phyloP scores from a whole-genome alignment of 2,797 vertebrate species.

The Pempheris klunzingeri region DNA sequence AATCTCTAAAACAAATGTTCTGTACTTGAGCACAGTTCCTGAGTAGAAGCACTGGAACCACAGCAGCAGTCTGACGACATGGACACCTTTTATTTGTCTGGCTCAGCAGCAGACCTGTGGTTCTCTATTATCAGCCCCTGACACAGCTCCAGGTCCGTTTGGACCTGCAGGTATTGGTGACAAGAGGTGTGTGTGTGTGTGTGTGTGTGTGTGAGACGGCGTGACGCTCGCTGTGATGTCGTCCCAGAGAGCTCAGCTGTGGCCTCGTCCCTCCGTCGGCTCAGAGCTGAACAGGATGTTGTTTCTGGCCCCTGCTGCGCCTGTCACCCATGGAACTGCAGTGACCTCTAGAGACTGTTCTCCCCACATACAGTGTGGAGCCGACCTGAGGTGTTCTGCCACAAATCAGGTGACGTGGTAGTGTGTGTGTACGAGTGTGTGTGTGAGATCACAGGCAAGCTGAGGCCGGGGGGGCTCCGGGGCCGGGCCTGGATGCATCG shows the following conservation, averaged over 20 bases:
- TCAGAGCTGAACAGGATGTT: slow-evolving; percentile 76
- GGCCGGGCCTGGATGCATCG: slow-evolving; percentile 36
- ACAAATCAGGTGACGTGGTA: slow-evolving; percentile 60
- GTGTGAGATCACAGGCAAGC: slow-evolving; percentile 54
- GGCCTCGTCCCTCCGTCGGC: slow-evolving; percentile 58
- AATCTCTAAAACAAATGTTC: not conserved
- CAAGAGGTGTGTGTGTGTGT: slow-evolving; percentile 49
- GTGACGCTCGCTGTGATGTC: no score
- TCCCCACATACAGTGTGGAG: slow-evolving; percentile 80
- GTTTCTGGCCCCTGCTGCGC: slow-evolving; percentile 74
- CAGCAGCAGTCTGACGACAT: slow-evolving; percentile 25
- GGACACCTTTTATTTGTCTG: slow-evolving; percentile 36
- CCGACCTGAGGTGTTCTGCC: slow-evolving; percentile 70
- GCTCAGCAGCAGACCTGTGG: slow-evolving; percentile 32
- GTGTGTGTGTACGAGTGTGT: slow-evolving; percentile 17
- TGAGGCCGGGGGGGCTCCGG: slow-evolving; percentile 32
- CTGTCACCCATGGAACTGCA: slow-evolving; percentile 88
- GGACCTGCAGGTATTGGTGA: slow-evolving; percentile 48
- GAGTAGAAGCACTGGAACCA: not conserved
- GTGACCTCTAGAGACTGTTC: slow-evolving; percentile 89
- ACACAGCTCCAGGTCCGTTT: slow-evolving; percentile 56
- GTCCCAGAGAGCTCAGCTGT: no score
- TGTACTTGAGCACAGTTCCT: slow-evolving; percentile 1
- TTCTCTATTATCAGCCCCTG: slow-evolving; percentile 56
- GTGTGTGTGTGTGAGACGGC: slow-evolving; percentile 59